Evolutionary conservation across 2,113 vertebrate species (phyloP).

Genomic region (Lophochroa leadbeateri): DNA sequence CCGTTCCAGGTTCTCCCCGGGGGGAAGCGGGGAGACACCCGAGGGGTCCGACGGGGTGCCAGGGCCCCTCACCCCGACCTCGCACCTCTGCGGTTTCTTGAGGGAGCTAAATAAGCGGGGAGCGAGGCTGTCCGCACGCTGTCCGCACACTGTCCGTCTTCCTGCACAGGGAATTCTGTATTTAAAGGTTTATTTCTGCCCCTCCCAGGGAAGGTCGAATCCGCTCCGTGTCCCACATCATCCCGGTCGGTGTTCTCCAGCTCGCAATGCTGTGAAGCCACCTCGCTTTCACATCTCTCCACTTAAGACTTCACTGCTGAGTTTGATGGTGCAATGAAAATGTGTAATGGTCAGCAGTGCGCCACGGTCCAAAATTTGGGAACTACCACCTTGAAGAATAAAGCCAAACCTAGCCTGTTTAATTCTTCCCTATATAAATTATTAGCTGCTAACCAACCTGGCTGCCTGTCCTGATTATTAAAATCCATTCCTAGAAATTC

Average conservation of each 20-base stretch:
- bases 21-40: background rate
- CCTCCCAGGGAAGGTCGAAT: no score
- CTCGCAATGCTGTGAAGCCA: background rate
- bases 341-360: background rate
- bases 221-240: background rate
- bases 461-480: background rate
- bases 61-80: background rate
- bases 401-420: background rate
- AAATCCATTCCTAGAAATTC: background rate
- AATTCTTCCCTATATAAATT: background rate
- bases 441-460: background rate
- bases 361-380: background rate
- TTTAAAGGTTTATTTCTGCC: no score
- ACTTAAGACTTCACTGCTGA: background rate
- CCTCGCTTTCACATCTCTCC: fast-evolving
- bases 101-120: background rate
- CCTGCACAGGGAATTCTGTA: background rate
- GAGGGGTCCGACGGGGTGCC: background rate
- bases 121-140: background rate
- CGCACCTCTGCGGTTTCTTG: fast-evolving
- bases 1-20: no score
- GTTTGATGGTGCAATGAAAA: background rate
- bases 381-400: background rate
- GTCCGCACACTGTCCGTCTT: background rate
- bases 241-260: background rate